Evolutionary conservation across 2,888 invertebrate species (phyloP).

Genomic region (Corbicula japonica): DNA sequence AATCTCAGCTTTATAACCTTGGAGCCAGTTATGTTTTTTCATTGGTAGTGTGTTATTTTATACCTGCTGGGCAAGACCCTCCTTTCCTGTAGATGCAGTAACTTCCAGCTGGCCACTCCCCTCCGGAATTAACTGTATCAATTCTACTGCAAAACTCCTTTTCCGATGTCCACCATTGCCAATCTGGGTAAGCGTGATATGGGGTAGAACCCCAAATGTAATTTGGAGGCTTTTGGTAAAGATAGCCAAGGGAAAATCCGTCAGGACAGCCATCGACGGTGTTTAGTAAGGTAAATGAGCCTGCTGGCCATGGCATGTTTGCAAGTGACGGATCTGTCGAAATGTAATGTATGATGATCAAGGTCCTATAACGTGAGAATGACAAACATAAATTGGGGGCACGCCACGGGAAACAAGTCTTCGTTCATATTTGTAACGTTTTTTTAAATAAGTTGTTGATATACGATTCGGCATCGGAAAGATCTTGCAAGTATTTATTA

Average conservation of each 20-base stretch:
- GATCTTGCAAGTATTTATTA: no score
- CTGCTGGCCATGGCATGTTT: conserved; percentile 11
- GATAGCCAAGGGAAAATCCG: conserved; percentile 11
- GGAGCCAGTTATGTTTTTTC: no score
- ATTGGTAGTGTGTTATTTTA: no score
- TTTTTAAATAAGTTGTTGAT: no score
- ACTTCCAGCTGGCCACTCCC: conserved; percentile 19
- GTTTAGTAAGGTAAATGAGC: conserved; percentile 25
- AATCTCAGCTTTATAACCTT: no score
- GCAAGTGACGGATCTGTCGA: neutral
- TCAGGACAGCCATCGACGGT: conserved; percentile 30
- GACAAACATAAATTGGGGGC: no score
- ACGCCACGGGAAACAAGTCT: no score
- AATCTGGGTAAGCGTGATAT: conserved; percentile 21
- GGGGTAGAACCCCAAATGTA: conserved; percentile 27
- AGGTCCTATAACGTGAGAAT: no score
- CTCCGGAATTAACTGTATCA: conserved; percentile 4
- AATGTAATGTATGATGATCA: neutral
- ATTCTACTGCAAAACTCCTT: conserved; percentile 31
- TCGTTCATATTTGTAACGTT: no score
- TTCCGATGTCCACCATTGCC: conserved; percentile 12
- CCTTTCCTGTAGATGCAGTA: conserved; percentile 39
- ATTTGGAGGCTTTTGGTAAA: conserved; percentile 21
- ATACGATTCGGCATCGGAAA: no score
- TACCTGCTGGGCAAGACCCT: conserved; percentile 37